Conservation (phyloP, 2,113 vertebrate genomes). For the Symphodus melops region DNA sequence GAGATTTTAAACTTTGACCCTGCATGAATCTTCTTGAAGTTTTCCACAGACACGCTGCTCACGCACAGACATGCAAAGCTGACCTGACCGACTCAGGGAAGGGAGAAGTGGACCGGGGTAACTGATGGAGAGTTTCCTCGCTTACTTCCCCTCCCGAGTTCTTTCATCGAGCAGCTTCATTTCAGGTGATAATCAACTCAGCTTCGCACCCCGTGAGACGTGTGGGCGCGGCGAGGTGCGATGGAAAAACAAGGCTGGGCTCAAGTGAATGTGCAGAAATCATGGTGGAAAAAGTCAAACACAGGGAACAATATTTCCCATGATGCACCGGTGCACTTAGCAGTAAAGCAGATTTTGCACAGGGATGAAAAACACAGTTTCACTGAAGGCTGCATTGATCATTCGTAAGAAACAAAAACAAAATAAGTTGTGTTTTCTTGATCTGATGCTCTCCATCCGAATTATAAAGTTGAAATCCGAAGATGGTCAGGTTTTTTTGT, state of each 20-base stretch:
- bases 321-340: background rate
- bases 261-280: background rate
- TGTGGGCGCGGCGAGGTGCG: no score
- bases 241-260: background rate
- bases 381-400: no score
- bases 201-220: no score
- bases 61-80: conserved; percentile 35
- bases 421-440: no score
- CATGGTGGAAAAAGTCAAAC: background rate
- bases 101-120: conserved; percentile 35
- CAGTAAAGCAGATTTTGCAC: no score
- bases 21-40: conserved; percentile 16
- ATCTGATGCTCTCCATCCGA: no score
- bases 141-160: conserved; percentile 8
- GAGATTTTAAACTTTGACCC: conserved; percentile 49
- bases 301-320: background rate
- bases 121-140: conserved; percentile 2
- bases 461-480: no score
- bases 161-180: conserved; percentile 15
- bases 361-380: no score
- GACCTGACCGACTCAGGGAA: conserved; percentile 14
- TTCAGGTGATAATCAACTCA: background rate
- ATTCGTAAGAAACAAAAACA: no score
- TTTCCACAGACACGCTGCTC: conserved; percentile 22
- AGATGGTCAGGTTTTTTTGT: no score